phyloP scores from a whole-genome alignment of 2,888 invertebrate genomes.

The Protodeltote pygarga region DNA sequence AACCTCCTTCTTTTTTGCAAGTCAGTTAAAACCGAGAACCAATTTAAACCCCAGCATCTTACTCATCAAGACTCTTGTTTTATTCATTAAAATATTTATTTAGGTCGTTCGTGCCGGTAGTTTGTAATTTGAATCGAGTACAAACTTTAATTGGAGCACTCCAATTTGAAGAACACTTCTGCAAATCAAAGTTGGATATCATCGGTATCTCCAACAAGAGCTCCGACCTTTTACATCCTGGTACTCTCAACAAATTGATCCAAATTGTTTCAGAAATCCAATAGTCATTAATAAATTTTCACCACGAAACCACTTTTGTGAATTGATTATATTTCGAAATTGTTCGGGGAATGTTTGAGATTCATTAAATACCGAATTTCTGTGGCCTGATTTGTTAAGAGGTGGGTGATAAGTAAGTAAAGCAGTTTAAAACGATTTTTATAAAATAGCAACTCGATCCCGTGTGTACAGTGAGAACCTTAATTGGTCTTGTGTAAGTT shows the following conservation, averaged over 20 bases:
- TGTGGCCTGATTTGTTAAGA: constrained; percentile 10
- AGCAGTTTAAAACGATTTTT: too few relatives aligned
- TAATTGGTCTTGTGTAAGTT: too few relatives aligned
- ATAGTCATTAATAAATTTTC: constrained; percentile 41
- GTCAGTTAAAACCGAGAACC: background rate
- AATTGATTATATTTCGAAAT: constrained; percentile 40
- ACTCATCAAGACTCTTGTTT: constrained; percentile 13
- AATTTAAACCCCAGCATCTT: constrained; percentile 16
- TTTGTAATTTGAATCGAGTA: constrained; percentile 37
- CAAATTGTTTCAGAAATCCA: constrained; percentile 28
- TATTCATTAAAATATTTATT: constrained; percentile 45
- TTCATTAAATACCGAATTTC: constrained; percentile 35
- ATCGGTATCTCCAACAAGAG: constrained; percentile 12
- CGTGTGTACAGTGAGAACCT: too few relatives aligned
- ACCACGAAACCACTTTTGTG: constrained; percentile 26
- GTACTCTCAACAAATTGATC: constrained; percentile 5
- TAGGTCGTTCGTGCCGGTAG: constrained; percentile 38
- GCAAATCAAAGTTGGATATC: constrained; percentile 31
- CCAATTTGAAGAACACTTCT: constrained; percentile 14
- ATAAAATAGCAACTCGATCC: too few relatives aligned
- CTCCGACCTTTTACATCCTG: constrained; percentile 15
- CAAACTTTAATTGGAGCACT: constrained; percentile 40
- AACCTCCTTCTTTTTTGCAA: background rate
- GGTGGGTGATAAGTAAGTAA: background rate
- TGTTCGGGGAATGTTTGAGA: constrained; percentile 17